These are phyloP conservation scores for Azemiops feae DNA, from an alignment of 2,113 vertebrate genomes.

Conservation along the genomic window DNA sequence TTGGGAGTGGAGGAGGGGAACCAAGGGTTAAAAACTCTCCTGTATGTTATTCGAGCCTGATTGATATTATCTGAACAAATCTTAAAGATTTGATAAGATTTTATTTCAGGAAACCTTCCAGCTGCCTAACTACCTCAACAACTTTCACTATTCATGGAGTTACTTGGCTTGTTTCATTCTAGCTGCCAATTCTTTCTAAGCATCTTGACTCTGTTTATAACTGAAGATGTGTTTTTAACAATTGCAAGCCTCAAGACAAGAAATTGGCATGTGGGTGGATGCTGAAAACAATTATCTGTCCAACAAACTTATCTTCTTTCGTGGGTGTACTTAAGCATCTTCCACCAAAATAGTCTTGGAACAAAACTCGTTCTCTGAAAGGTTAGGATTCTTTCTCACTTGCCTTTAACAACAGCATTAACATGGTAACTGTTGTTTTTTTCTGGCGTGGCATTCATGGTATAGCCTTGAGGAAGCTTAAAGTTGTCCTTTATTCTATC, in stretches of 20 bases:
- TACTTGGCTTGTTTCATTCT: conserved; percentile 18
- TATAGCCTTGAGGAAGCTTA: not conserved
- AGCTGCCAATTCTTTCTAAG: conserved; percentile 33
- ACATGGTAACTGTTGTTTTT: not conserved
- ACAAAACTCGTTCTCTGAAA: not conserved
- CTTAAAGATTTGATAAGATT: not conserved
- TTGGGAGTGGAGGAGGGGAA: not conserved
- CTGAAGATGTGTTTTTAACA: conserved; percentile 58
- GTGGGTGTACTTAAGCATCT: not conserved
- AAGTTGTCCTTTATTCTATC: not conserved
- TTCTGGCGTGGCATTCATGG: not conserved
- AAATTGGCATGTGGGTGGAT: conserved; percentile 62
- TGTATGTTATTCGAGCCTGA: not conserved
- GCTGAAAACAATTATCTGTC: conserved; percentile 65
- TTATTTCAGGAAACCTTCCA: conserved; percentile 7
- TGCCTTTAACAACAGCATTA: not conserved
- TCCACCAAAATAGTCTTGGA: not conserved
- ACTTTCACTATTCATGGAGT: conserved; percentile 39
- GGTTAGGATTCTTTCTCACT: not conserved
- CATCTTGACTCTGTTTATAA: conserved; percentile 47
- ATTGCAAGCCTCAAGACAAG: conserved; percentile 65
- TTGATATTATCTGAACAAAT: not conserved
- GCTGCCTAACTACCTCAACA: not conserved
- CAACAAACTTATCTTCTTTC: conserved; percentile 50
- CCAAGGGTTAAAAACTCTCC: not conserved